phyloP scores from a whole-genome alignment of 1,140 invertebrate species.

The Zaprionus tsacasi region DNA sequence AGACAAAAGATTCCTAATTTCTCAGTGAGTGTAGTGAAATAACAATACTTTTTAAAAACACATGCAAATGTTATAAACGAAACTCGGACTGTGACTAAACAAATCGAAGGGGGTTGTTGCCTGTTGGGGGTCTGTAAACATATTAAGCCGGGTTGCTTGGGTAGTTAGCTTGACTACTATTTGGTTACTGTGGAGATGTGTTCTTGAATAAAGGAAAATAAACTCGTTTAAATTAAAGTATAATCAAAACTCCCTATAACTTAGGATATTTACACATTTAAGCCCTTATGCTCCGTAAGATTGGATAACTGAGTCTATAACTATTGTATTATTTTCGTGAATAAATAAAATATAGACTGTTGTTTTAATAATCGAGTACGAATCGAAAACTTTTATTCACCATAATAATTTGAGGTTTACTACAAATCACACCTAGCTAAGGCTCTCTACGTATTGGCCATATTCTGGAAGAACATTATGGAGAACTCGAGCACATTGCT shows the following conservation, averaged over 20 bases:
- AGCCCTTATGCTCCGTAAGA: no score
- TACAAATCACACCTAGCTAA: background rate
- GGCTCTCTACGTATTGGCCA: conserved; percentile 21
- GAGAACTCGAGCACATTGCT: conserved; percentile 73
- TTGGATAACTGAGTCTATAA: no score
- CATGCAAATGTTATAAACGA: conserved; percentile 19
- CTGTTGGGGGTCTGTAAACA: conserved; percentile 67
- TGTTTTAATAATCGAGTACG: background rate
- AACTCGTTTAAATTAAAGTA: no score
- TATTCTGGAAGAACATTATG: conserved; percentile 77
- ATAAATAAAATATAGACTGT: background rate
- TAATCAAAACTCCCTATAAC: no score
- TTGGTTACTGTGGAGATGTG: conserved; percentile 40
- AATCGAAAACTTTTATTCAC: background rate
- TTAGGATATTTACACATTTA: no score
- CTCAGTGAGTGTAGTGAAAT: background rate
- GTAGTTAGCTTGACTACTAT: conserved; percentile 8
- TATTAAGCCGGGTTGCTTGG: conserved; percentile 33
- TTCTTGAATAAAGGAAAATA: background rate
- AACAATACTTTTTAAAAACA: background rate
- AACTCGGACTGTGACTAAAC: conserved; percentile 34
- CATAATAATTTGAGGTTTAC: background rate
- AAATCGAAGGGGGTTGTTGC: background rate
- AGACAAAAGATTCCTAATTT: conserved; percentile 1
- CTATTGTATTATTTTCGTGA: no score